Evolutionary conservation across 64 coral and sea anemone genomes (phyloP).

Genomic region (Porites lutea): DNA sequence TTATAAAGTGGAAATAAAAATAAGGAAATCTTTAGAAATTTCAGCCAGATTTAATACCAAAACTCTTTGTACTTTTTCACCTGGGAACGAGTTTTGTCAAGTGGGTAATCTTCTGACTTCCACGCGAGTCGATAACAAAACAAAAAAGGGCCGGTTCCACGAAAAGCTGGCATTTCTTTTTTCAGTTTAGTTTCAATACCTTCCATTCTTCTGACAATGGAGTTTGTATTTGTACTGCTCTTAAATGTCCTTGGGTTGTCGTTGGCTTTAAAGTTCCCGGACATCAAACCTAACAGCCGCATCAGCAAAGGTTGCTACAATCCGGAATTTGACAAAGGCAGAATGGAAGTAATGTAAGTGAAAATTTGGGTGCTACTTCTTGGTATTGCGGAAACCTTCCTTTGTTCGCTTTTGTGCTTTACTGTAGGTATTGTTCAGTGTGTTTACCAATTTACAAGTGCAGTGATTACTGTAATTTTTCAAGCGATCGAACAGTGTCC

Average conservation of each 20-base stretch:
- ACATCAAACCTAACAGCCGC: background rate
- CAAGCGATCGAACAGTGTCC: background rate
- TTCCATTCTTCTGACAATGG: background rate
- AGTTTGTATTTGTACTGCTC: constrained; percentile 5
- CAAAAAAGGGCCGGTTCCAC: no score
- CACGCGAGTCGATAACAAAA: background rate
- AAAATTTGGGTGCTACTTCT: no score
- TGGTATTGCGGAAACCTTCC: no score
- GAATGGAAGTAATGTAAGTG: constrained; percentile 68
- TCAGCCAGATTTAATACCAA: no score
- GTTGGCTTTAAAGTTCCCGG: constrained; percentile 11
- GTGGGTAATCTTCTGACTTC: constrained; percentile 7
- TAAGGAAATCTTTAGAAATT: no score
- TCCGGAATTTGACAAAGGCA: constrained; percentile 42
- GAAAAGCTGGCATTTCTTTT: background rate
- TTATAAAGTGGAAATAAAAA: no score
- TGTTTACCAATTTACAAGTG: no score
- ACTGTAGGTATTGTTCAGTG: no score
- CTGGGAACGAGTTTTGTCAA: background rate
- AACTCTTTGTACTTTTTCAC: no score
- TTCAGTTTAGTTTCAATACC: background rate
- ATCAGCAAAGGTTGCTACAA: constrained; percentile 39
- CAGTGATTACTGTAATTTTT: background rate
- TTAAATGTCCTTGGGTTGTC: constrained; percentile 24
- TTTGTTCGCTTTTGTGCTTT: no score